Evolutionary conservation across 2,113 vertebrate species (phyloP).

Genomic region (Glaucidium brasilianum): DNA sequence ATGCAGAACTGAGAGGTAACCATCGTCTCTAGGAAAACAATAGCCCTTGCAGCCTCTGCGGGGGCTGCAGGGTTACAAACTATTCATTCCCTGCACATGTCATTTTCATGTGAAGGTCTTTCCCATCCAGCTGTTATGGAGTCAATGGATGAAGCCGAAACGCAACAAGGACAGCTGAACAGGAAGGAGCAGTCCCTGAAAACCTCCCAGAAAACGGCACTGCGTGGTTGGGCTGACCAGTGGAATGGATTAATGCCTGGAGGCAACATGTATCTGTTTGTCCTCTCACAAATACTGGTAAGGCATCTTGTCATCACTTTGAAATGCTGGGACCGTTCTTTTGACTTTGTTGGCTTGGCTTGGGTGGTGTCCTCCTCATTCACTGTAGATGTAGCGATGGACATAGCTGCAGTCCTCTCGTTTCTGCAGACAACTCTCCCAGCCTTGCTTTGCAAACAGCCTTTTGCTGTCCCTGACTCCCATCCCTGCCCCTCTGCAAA

Average conservation of each 20-base stretch:
- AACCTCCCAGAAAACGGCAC: constrained; percentile 60
- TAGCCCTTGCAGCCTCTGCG: not conserved
- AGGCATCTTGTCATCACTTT: constrained; percentile 21
- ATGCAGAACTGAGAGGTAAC: constrained; percentile 55
- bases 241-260: constrained; percentile 80
- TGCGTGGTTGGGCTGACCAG: constrained; percentile 61
- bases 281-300: constrained; percentile 89
- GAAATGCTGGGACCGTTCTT: not conserved
- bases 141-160: constrained; percentile 57
- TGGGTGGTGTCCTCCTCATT: not conserved
- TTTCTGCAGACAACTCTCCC: not conserved
- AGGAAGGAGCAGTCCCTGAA: constrained; percentile 64
- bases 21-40: constrained; percentile 9
- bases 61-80: not conserved
- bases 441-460: not conserved
- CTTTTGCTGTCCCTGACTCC: not conserved
- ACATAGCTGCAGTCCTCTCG: not conserved
- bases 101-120: constrained; percentile 48
- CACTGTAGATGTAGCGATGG: not conserved
- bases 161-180: constrained; percentile 22
- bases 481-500: not conserved
- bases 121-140: constrained; percentile 70
- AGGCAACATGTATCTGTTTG: constrained; percentile 80
- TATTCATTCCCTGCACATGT: constrained; percentile 13
- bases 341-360: not conserved